Evolutionary conservation across 2,113 vertebrate genomes (phyloP).

Genomic region (Neotoma lepida): DNA sequence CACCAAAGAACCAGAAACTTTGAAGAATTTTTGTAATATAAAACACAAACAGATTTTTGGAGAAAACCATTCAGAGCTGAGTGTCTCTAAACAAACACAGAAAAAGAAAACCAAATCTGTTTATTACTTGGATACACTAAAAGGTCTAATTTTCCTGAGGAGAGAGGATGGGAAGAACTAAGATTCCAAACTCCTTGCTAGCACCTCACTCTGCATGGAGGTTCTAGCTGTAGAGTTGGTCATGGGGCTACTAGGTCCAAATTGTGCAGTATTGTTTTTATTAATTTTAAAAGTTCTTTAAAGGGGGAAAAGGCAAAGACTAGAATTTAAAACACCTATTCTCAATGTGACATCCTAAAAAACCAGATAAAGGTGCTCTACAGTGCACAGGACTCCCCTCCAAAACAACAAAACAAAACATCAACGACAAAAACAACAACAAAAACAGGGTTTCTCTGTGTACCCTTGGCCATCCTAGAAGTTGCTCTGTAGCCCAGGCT

Average conservation of each 20-base stretch:
- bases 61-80: conserved; percentile 55
- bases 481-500: neutral
- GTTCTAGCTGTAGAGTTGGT: neutral
- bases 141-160: neutral
- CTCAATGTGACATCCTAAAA: conserved; percentile 25
- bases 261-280: conserved; percentile 28
- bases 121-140: neutral
- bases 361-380: neutral
- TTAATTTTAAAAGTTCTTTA: conserved; percentile 35
- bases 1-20: conserved; percentile 41
- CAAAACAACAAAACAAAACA: neutral
- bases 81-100: conserved; percentile 28
- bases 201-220: neutral
- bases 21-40: conserved; percentile 27
- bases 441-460: neutral
- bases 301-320: conserved; percentile 20
- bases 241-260: conserved; percentile 3
- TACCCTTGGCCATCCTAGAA: neutral
- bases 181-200: neutral
- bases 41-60: neutral
- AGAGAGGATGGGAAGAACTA: neutral
- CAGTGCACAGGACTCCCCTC: neutral
- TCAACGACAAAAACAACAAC: neutral
- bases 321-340: neutral
- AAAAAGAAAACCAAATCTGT: neutral